A percentile compares a stretch with the other conserved stretches of the same genome.
These are phyloP conservation scores for Daktulosphaira vitifoliae DNA, from an alignment of 1,140 invertebrate genomes.

Conservation along the genomic window DNA sequence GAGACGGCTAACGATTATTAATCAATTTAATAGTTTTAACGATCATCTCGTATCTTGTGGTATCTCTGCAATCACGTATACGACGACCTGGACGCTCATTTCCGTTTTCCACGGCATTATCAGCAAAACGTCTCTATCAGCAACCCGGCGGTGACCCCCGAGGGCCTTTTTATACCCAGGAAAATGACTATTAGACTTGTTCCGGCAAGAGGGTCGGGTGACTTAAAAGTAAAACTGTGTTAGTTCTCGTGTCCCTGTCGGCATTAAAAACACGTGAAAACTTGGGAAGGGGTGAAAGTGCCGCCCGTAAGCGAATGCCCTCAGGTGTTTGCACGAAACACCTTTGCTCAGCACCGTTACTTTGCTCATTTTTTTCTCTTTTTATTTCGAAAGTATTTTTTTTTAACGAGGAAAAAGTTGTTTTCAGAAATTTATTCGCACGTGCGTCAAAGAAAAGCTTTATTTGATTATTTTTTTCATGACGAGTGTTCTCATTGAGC, in stretches of 20 bases:
- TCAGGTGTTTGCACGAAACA: conserved; percentile 28
- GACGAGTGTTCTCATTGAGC: neutral
- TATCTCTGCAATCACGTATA: too few relatives aligned
- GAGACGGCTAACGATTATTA: too few relatives aligned
- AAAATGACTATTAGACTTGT: conserved; percentile 15
- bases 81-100: too few relatives aligned
- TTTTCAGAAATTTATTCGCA: conserved; percentile 17
- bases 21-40: too few relatives aligned
- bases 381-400: conserved; percentile 16
- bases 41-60: too few relatives aligned
- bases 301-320: conserved; percentile 3
- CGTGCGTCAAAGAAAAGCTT: conserved; percentile 11
- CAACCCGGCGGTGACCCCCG: neutral
- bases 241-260: conserved; percentile 22
- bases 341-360: neutral
- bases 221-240: conserved; percentile 33
- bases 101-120: neutral
- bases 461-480: neutral
- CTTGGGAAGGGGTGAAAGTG: neutral
- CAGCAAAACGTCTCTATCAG: conserved; percentile 2
- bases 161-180: conserved; percentile 9
- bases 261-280: conserved; percentile 16
- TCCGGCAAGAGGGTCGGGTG: neutral
- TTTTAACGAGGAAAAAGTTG: conserved; percentile 31
- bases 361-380: neutral